phyloP scores from a whole-genome alignment of 2,797 vertebrate genomes.

The Gila robusta region DNA sequence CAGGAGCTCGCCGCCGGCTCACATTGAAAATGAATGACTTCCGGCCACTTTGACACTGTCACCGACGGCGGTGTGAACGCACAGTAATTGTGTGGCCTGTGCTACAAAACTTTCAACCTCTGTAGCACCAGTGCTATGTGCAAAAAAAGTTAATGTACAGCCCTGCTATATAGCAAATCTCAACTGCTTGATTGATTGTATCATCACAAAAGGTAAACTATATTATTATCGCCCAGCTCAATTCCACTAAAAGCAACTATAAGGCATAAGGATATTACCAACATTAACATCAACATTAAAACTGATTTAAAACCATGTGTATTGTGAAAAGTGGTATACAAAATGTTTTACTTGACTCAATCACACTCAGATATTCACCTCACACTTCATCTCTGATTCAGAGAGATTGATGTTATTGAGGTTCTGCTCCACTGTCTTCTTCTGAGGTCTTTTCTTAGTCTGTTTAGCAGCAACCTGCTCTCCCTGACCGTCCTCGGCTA shows the following conservation, averaged over 20 bases:
- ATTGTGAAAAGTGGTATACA: background rate
- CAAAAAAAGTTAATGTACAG: no score
- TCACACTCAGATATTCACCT: conserved; percentile 74
- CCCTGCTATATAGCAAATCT: background rate
- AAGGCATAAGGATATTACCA: background rate
- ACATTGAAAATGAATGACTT: no score
- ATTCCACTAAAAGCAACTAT: background rate
- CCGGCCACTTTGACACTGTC: no score
- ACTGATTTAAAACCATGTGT: background rate
- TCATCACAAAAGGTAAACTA: background rate
- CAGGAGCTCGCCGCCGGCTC: no score
- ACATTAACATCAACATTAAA: background rate
- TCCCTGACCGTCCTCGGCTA: conserved; percentile 25
- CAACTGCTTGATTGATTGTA: background rate
- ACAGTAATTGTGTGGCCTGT: no score
- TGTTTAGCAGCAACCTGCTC: conserved; percentile 71
- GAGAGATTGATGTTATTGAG: conserved; percentile 87
- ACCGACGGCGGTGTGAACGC: no score
- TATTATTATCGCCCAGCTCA: background rate
- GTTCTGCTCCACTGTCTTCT: conserved; percentile 92
- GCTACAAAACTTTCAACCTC: background rate
- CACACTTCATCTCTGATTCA: conserved; percentile 81
- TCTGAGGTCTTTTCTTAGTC: conserved; percentile 82
- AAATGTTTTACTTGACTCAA: background rate
- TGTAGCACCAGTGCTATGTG: no score